phyloP scores from a whole-genome alignment of 2,888 invertebrate genomes.

The Epirrhoe tristata region DNA sequence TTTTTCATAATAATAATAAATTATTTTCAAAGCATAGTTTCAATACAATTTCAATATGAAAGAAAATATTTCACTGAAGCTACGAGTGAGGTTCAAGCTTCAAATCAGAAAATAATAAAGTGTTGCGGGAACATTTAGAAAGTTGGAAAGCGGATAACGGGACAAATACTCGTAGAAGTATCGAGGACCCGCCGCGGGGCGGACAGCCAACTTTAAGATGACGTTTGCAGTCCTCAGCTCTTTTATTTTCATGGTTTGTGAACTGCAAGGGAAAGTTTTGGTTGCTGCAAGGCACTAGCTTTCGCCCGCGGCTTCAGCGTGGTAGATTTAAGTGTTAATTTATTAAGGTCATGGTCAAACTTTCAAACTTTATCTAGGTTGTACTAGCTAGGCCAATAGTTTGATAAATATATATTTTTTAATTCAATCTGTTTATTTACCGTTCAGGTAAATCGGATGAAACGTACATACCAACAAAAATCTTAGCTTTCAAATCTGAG shows the following conservation, averaged over 20 bases:
- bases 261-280: neutral
- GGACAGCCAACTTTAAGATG: conserved; percentile 25
- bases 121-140: conserved; percentile 42
- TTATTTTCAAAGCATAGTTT: conserved; percentile 17
- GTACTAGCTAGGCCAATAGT: too few relatives aligned
- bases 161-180: conserved; percentile 51
- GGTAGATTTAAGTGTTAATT: neutral
- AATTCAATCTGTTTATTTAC: too few relatives aligned
- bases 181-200: conserved; percentile 20
- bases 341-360: too few relatives aligned
- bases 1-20: neutral
- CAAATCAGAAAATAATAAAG: conserved; percentile 28
- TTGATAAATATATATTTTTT: too few relatives aligned
- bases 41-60: conserved; percentile 29
- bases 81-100: conserved; percentile 3
- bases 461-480: too few relatives aligned
- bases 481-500: too few relatives aligned
- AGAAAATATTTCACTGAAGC: conserved; percentile 27
- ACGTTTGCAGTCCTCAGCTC: conserved; percentile 13
- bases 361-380: too few relatives aligned
- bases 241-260: conserved; percentile 9
- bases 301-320: neutral
- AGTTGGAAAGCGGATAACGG: conserved; percentile 44
- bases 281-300: neutral
- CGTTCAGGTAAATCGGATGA: too few relatives aligned